Evolutionary conservation across 1,140 invertebrate genomes (phyloP).

Genomic region (Drosophila lacteicornis): DNA sequence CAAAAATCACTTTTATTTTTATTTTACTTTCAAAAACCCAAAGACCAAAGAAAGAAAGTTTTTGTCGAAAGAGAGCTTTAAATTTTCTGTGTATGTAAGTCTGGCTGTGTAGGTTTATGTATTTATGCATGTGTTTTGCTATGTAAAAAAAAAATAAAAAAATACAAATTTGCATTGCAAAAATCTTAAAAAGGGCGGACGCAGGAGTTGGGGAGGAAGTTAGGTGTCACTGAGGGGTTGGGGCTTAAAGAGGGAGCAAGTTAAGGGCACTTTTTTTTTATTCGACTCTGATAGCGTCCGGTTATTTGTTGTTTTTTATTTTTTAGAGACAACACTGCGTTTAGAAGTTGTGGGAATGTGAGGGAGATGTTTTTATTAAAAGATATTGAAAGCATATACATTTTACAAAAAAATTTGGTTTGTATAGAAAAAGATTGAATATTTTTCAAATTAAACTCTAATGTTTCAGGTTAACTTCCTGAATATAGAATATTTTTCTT

Average conservation of each 20-base stretch:
- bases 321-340: neutral
- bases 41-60: slow-evolving; percentile 64
- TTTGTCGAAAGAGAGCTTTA: slow-evolving; percentile 40
- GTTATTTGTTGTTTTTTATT: slow-evolving; percentile 32
- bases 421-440: no score
- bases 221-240: neutral
- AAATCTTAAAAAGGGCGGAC: slow-evolving; percentile 38
- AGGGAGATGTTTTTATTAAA: neutral
- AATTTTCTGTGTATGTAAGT: slow-evolving; percentile 15
- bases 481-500: no score
- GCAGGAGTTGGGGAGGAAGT: slow-evolving; percentile 3
- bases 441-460: neutral
- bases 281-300: slow-evolving; percentile 40
- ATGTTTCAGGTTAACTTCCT: neutral
- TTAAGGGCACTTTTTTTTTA: slow-evolving; percentile 20
- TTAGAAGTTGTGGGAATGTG: neutral
- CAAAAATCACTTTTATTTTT: slow-evolving; percentile 78
- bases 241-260: slow-evolving; percentile 9
- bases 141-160: slow-evolving; percentile 46
- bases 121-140: slow-evolving; percentile 30
- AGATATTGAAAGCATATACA: neutral
- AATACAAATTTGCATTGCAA: slow-evolving; percentile 74
- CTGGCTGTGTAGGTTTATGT: slow-evolving; percentile 35
- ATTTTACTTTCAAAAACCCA: slow-evolving; percentile 69
- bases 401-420: no score